Evolutionary conservation across 2,888 invertebrate species (phyloP).

Genomic region (Schrankia costaestrigalis): DNA sequence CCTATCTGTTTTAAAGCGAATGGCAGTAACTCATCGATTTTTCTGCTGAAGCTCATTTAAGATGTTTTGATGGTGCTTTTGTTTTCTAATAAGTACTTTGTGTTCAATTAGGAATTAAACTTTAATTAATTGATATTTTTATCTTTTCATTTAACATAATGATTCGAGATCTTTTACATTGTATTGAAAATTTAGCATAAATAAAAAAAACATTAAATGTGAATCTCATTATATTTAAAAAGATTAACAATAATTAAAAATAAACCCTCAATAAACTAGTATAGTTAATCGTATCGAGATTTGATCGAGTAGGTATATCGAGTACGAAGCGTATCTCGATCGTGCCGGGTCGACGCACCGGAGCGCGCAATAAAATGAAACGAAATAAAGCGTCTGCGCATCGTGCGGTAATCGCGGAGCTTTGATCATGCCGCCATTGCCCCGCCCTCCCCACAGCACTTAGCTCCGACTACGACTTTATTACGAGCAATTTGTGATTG

Average conservation of each 20-base stretch:
- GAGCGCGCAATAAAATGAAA: conserved; percentile 39
- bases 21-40: no score
- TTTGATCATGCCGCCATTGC: conserved; percentile 61
- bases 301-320: conserved; percentile 23
- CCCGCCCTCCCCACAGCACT: conserved; percentile 16
- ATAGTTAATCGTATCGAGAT: conserved; percentile 17
- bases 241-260: conserved; percentile 19
- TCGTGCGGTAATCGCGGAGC: conserved; percentile 55
- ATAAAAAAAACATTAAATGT: no score
- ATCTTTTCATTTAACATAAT: no score
- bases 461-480: conserved; percentile 48
- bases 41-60: no score
- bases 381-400: conserved; percentile 52
- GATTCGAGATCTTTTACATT: no score
- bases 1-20: no score
- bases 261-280: conserved; percentile 4
- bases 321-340: conserved; percentile 27
- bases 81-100: no score
- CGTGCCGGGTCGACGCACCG: conserved; percentile 48
- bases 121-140: no score
- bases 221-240: no score
- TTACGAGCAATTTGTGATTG: conserved; percentile 54
- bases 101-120: no score
- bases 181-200: no score
- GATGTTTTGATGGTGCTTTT: no score